phyloP scores from a whole-genome alignment of 2,113 vertebrate species.

The Ammodytes dubius region DNA sequence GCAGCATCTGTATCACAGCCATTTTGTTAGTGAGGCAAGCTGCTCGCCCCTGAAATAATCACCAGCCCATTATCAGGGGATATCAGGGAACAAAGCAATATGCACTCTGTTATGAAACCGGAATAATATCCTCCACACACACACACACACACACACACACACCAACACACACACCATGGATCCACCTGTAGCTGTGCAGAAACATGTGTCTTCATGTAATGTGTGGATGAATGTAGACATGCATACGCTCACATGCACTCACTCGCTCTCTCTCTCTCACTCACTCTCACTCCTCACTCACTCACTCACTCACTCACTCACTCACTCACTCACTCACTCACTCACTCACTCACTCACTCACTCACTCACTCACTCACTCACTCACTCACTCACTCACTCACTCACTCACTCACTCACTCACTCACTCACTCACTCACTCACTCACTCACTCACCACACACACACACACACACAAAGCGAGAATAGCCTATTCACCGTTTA shows the following conservation, averaged over 20 bases:
- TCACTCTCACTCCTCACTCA: neutral
- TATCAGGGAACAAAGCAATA: constrained; percentile 71
- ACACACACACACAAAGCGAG: constrained; percentile 9
- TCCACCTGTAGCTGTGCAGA: neutral
- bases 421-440: constrained; percentile 7
- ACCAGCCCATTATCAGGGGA: constrained; percentile 51
- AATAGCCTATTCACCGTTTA: constrained; percentile 41
- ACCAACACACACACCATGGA: neutral
- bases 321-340: too few relatives aligned
- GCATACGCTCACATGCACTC: neutral
- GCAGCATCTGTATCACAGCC: constrained; percentile 24
- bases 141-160: constrained; percentile 4
- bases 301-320: constrained; percentile 19
- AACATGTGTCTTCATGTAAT: constrained; percentile 9
- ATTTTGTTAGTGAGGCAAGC: constrained; percentile 53
- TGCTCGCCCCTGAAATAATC: constrained; percentile 51
- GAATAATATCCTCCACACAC: constrained; percentile 29
- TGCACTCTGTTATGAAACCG: constrained; percentile 61
- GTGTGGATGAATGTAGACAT: neutral
- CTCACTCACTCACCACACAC: constrained; percentile 25
- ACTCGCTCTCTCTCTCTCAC: neutral
- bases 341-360: neutral
- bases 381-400: neutral
- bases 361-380: neutral
- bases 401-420: constrained; percentile 3